A percentile compares a stretch with the other conserved stretches of the same genome.
These are phyloP conservation scores for Asteroscopus sphinx DNA, from an alignment of 2,888 invertebrate genomes.

Conservation along the genomic window DNA sequence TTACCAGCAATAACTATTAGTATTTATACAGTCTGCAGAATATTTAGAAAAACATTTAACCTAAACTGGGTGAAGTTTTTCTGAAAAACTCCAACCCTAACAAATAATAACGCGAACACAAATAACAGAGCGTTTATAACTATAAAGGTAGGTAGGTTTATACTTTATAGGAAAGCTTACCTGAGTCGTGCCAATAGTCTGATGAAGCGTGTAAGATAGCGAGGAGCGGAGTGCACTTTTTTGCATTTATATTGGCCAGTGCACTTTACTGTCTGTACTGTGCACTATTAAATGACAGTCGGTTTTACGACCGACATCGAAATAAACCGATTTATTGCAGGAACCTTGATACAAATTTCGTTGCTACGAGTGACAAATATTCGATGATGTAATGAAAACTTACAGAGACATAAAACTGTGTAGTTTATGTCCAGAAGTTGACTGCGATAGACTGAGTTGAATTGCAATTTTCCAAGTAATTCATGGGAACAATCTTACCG, in stretches of 20 bases:
- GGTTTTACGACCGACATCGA: slow-evolving; percentile 11
- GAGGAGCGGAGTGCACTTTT: background rate
- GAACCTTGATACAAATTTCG: background rate
- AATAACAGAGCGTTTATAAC: background rate
- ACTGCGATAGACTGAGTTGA: no score
- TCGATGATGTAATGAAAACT: no score
- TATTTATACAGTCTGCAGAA: no score
- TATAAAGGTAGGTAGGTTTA: no score
- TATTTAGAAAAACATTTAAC: no score
- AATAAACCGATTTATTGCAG: slow-evolving; percentile 18
- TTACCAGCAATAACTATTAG: no score
- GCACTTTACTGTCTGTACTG: slow-evolving; percentile 8
- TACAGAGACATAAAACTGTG: no score
- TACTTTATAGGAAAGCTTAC: no score
- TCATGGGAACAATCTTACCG: background rate
- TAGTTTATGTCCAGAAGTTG: no score
- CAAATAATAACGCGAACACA: background rate
- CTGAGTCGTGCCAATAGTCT: background rate
- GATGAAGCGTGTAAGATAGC: slow-evolving; percentile 1
- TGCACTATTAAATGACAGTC: slow-evolving; percentile 11
- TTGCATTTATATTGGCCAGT: background rate
- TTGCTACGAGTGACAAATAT: background rate
- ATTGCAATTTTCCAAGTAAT: no score
- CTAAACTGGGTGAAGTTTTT: background rate
- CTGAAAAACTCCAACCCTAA: background rate